Conservation (phyloP, 2,797 vertebrate genomes). For the Pangasius krempfi region DNA sequence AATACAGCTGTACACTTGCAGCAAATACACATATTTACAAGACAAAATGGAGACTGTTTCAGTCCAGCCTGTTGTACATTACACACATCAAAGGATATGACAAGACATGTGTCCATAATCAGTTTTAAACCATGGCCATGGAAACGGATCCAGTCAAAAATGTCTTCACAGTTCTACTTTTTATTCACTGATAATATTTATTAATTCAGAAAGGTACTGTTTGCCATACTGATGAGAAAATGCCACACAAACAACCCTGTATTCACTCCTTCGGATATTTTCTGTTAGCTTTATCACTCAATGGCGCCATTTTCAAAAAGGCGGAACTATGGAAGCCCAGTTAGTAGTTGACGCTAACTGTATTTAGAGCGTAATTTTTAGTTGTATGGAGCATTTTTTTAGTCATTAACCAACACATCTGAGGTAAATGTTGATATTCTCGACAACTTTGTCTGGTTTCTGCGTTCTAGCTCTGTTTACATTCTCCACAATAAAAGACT, state of each 20-base stretch:
- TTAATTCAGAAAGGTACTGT: background rate
- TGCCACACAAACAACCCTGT: background rate
- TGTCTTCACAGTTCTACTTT: background rate
- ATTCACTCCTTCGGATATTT: background rate
- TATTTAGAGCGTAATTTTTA: background rate
- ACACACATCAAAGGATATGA: background rate
- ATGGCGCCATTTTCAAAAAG: background rate
- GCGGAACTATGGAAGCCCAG: background rate
- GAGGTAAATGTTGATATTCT: conserved; percentile 12
- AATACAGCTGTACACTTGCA: conserved; percentile 32
- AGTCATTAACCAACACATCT: background rate
- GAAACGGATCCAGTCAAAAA: background rate
- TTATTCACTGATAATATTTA: background rate
- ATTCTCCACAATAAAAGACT: background rate
- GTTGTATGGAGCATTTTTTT: background rate
- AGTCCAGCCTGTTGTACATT: background rate
- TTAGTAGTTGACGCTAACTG: background rate
- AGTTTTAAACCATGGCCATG: background rate
- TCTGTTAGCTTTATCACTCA: background rate
- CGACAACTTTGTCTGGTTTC: background rate
- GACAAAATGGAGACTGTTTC: background rate
- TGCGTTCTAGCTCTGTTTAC: background rate
- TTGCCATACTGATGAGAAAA: background rate
- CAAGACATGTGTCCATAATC: background rate
- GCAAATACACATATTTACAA: conserved; percentile 35